Evolutionary conservation across 2,113 vertebrate species (phyloP), one percentile per base, ranked within the genome.

Genomic region (Notothenia rossii): DNA sequence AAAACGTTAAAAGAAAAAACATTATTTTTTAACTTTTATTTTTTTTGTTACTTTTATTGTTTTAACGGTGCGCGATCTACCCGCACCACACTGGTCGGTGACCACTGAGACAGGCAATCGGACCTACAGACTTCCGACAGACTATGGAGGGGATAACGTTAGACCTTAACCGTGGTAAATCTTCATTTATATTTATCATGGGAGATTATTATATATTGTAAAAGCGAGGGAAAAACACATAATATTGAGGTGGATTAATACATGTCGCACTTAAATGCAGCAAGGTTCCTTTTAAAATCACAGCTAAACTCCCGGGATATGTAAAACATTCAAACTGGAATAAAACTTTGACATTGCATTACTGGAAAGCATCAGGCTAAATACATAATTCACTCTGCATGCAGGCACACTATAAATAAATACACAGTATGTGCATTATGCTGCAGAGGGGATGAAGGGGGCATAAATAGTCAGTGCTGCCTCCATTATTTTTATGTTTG

Each of bases 381-480:
- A 65, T 2, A 66, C 56, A 59, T 9, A 36, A 9, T 40, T 5
- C 46, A 65, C 13, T 46, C 17, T 6, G 69, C 25, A 13, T 3
- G 55, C 10, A 14, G 29, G 75, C 54, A 63, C 45, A 72, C 83
- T 72, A 82, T 65, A 58, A 72, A 74, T 87, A 72, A 79, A 79
- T 75, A 50, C 66, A 69, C 3, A 8, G 67, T 79, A 62, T 79
- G 81, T 88, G 86, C 85, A 82, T 75, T 75, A 86, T 73, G 29
- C 20, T 50, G 20, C 60, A 71, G 22, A 51, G 58, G 33, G 49
- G 22, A 72, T 36, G 59, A 58, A 61, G 14, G 63, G 6, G 60
- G 66, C 50, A 74, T 65, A 72, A 70, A 73, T 63, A 22, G 49
- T 63, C 25, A 9, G 17, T 36, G 20, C 33, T 61, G 77, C 45